A percentile compares a stretch with the other conserved stretches of the same genome.
Evolutionary conservation across 2,113 vertebrate genomes (phyloP).

Genomic region (Lycaon pictus): DNA sequence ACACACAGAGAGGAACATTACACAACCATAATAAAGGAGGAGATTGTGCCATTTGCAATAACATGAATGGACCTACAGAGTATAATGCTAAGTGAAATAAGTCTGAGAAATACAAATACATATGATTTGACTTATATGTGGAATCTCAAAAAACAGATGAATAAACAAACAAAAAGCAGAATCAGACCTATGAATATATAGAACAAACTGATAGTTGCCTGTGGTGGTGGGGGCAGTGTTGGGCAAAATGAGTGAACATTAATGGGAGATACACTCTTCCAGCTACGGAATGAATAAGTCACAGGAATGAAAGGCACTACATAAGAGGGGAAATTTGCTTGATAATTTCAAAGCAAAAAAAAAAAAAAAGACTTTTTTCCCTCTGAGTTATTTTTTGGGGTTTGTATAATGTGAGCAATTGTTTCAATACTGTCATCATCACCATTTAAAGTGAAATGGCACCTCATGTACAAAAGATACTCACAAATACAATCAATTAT

Average conservation of each 20-base stretch:
- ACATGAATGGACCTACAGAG: not conserved
- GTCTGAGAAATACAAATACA: not conserved
- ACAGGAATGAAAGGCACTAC: not conserved
- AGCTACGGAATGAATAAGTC: not conserved
- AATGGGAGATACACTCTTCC: not conserved
- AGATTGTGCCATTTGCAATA: not conserved
- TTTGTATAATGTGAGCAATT: not conserved
- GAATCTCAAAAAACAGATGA: not conserved
- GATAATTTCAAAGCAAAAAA: conserved; percentile 10
- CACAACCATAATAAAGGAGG: not conserved
- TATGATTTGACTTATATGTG: not conserved
- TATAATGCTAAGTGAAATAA: not conserved
- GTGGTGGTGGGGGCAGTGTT: not conserved
- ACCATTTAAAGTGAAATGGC: not conserved
- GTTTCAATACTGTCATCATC: not conserved
- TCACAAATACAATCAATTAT: not conserved
- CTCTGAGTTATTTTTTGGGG: not conserved
- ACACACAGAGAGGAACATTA: not conserved
- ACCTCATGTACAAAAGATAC: not conserved
- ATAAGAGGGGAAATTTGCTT: not conserved
- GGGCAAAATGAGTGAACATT: not conserved
- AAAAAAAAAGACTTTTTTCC: not conserved
- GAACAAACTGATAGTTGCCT: not conserved
- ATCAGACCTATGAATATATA: not conserved
- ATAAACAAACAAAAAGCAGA: not conserved